phyloP scores from a whole-genome alignment of 1,140 invertebrate genomes.

The Octopus bimaculoides region DNA sequence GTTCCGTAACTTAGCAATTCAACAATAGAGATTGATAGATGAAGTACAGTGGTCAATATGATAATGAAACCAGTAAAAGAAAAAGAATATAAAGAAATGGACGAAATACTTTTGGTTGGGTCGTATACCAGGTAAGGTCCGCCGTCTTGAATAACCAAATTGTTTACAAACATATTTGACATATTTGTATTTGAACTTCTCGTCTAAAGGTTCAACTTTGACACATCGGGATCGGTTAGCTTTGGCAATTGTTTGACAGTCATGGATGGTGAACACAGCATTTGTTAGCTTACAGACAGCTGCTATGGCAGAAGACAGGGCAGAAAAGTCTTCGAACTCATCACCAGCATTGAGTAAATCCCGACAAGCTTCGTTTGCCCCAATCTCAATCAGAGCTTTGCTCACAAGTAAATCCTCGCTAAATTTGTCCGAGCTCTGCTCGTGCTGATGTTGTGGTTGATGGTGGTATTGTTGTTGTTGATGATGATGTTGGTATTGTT shows the following conservation, averaged over 20 bases:
- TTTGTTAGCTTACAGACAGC: background rate
- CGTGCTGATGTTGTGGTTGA: background rate
- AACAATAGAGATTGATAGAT: too few relatives aligned
- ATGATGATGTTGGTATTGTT: too few relatives aligned
- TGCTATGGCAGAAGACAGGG: background rate
- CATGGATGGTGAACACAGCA: background rate
- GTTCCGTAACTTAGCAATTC: too few relatives aligned
- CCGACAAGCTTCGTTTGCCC: background rate
- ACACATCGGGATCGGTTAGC: background rate
- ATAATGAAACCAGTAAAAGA: background rate
- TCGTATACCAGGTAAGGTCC: background rate
- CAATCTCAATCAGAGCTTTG: constrained; percentile 1
- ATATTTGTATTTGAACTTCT: constrained; percentile 3
- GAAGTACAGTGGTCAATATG: too few relatives aligned
- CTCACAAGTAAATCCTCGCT: background rate
- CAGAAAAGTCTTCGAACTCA: background rate
- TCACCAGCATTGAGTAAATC: background rate
- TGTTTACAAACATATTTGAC: constrained; percentile 6
- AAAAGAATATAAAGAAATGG: background rate
- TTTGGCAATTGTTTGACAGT: constrained; percentile 1
- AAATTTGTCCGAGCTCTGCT: background rate
- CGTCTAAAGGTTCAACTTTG: constrained; percentile 1
- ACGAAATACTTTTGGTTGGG: background rate
- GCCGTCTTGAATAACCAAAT: background rate
- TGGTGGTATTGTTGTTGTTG: background rate